Evolutionary conservation across 64 coral and sea anemone species (phyloP).

Genomic region (Stichodactyla helianthus): DNA sequence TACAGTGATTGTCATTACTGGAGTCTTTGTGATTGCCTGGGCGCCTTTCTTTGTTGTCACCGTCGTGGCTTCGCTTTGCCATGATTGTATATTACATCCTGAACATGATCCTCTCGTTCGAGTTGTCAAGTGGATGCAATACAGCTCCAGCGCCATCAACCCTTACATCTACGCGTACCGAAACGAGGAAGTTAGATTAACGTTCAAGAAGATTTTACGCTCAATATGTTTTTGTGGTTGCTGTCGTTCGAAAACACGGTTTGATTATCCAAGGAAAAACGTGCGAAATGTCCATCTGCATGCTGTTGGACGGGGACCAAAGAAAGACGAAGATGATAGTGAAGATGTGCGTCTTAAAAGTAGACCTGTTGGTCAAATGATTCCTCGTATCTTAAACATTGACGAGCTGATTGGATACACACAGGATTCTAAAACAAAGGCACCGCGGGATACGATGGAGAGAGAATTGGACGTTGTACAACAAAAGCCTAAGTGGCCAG

Average conservation of each 20-base stretch:
- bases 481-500: neutral
- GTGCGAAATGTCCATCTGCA: neutral
- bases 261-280: neutral
- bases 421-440: neutral
- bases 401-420: neutral
- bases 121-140: slow-evolving; percentile 74
- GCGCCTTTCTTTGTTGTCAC: slow-evolving; percentile 61
- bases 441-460: neutral
- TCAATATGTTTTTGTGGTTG: neutral
- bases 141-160: slow-evolving; percentile 49
- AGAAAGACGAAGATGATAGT: neutral
- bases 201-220: slow-evolving; percentile 26
- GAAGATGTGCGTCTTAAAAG: neutral
- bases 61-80: slow-evolving; percentile 48
- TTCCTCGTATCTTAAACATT: neutral
- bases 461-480: neutral
- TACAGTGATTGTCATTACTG: slow-evolving; percentile 49
- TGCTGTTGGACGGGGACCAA: neutral
- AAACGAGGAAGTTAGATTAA: slow-evolving; percentile 30
- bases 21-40: slow-evolving; percentile 64
- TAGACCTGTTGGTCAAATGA: neutral
- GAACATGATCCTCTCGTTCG: slow-evolving; percentile 24
- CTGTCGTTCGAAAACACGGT: neutral
- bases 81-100: neutral
- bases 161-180: slow-evolving; percentile 63